Base-by-base conservation (phyloP, 2,888 invertebrate species). In the Eristalis tenax region DNA sequence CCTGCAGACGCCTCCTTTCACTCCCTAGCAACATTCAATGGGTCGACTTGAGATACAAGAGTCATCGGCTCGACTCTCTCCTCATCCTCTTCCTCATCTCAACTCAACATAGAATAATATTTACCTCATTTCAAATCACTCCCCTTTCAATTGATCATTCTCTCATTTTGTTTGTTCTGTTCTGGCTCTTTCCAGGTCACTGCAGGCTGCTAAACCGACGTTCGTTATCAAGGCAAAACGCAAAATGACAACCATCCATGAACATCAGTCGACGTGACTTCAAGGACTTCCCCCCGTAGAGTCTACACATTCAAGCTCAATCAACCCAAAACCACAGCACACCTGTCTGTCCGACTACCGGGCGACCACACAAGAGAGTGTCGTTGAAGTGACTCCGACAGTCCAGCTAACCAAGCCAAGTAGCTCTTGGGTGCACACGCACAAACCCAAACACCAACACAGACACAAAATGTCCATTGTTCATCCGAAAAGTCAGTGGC, bases 401-500 rank as follows among this genome's bases (percentile, higher is more conserved):
- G 22, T 40, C 22, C 23, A 38, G 26, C 57, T 28, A 70, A 11
- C 6, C 40, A 22, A 40, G 43, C 79, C 65, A 65, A 18, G 50
- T 26, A 11, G 11, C 23, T 59, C 8, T 26, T 13, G 59, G 23
- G 23, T 26, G 10, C 11, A 26, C 26, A 11, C 59, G 13, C 59
- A 26, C 59, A 18, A n/a, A n/a, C 68, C 59, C 28, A 22, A 38
- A n/a, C 26, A 68, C 61, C n/a, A 35, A 26, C 35, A 8, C 43
- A 68, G 66, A 87, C 57, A 71, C 75, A 87, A 76, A 79, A 87
- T 87, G 87, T 87, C 87, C 73, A 87, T 87, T 83, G 83, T 87
- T 80, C 87, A 83, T 59, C 83, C 87, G 38, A 87, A 83, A 80
- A 87, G 83, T 65, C 87, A 83, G 73, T 83, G 87, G 83, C 87